Base-by-base conservation (phyloP, 2,113 vertebrate species). In the Cyphomyrus plagiostoma region DNA sequence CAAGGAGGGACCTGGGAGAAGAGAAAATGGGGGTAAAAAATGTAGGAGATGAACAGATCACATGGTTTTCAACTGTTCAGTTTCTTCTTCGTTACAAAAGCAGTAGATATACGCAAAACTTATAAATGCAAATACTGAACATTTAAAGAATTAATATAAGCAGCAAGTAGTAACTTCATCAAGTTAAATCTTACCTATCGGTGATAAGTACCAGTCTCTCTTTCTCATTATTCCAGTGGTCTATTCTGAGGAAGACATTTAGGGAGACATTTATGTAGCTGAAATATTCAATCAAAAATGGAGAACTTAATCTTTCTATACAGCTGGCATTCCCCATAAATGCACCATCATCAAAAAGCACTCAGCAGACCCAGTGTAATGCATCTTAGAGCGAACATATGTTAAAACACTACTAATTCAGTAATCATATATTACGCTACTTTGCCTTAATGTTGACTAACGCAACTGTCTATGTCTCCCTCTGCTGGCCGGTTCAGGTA, bases 211-310 rank as follows among this genome's bases (percentile, higher is more conserved):
- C 97, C 1, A 99, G 95, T 6, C 97, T 96, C 89, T 99, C 98
- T 93, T 96, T 98, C 91, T 99, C 98, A 0, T 98, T 99, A 95
- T 99, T 99, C 98, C 98, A 99, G 92, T 99, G 98, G 91, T 99
- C 98, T 1, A 99, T 92, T 91, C 98, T 99, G 92, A 70, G 3
- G n/a, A 87, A 86, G 48, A 52, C 15, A 7, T 77, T 86, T 30
- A 11, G 1, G 45, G 80, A 46, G 21, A 48, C 48, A 49, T 49
- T 49, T 49, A 17, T 46, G 82, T 84, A 45, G 8, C 45, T 48
- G 21, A 84, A 84, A 84, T 23, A 84, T 48, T 83, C 8, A 83
- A 83, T 83, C 6, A 83, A 83, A 48, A n/a, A 21, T 8, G 7
- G 21, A 83, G 19, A 83, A 84, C 3, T 48, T 48, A 23, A 84